Conservation (phyloP, 2,888 invertebrate species). For the Polydrusus tereticollis region DNA sequence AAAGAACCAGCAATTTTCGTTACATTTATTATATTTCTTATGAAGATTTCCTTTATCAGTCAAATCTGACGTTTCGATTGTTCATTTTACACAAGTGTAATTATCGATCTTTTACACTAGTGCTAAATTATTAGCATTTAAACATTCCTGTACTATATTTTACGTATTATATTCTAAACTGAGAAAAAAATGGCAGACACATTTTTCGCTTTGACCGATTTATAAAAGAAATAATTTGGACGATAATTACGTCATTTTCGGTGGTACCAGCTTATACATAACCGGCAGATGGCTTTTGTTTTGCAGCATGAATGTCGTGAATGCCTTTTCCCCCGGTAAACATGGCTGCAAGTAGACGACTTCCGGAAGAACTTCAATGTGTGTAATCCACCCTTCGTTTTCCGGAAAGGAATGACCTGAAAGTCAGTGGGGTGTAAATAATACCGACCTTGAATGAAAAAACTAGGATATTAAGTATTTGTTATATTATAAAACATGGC, state of each 20-base stretch:
- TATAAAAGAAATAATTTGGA: not conserved
- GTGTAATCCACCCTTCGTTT: slow-evolving; percentile 58
- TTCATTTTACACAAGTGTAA: no score
- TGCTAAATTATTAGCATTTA: no score
- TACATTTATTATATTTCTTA: no score
- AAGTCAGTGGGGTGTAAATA: slow-evolving; percentile 37
- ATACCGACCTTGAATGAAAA: not conserved
- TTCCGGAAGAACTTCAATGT: slow-evolving; percentile 56
- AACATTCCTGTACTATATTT: no score
- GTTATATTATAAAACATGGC: no score
- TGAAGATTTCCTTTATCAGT: no score
- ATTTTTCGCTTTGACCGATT: not conserved
- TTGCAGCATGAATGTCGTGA: slow-evolving; percentile 64
- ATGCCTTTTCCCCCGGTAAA: slow-evolving; percentile 56
- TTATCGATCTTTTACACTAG: no score
- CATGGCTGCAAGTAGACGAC: slow-evolving; percentile 57
- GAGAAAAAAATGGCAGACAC: no score
- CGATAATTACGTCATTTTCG: slow-evolving; percentile 59
- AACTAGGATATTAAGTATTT: not conserved
- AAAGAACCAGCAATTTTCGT: no score
- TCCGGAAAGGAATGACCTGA: slow-evolving; percentile 60
- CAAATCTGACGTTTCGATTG: no score
- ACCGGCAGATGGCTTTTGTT: slow-evolving; percentile 64
- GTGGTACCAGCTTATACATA: slow-evolving; percentile 66
- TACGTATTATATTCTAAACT: no score